Conservation (phyloP, 1,140 invertebrate species). For the Ceratoteleas bidentatus region DNA sequence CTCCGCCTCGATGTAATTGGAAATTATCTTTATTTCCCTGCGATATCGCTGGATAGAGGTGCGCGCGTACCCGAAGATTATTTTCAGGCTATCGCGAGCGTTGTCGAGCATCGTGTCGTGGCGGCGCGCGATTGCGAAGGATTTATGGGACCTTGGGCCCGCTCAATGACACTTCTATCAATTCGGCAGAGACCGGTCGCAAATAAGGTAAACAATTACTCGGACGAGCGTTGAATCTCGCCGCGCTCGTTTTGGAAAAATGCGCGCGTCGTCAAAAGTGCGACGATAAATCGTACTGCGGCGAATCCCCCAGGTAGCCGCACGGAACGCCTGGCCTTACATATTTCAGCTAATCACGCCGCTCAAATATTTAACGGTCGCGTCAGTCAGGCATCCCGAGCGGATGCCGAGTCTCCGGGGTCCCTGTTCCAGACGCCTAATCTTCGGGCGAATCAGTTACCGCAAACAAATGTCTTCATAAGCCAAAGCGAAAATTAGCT, state of each 20-base stretch:
- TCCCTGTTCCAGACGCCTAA: slow-evolving; percentile 11
- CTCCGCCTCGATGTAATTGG: slow-evolving; percentile 45
- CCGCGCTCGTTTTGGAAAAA: slow-evolving; percentile 7
- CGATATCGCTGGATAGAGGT: slow-evolving; percentile 33
- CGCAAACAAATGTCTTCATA: slow-evolving; percentile 25
- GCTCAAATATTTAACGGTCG: slow-evolving; percentile 32
- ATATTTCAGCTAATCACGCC: slow-evolving; percentile 20
- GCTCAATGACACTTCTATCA: slow-evolving; percentile 45
- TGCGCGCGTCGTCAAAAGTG: background rate
- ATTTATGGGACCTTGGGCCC: slow-evolving; percentile 42
- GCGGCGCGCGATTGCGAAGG: slow-evolving; percentile 30
- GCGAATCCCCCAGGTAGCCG: slow-evolving; percentile 15
- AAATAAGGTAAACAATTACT: slow-evolving; percentile 50
- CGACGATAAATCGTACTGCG: background rate
- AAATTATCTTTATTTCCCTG: slow-evolving; percentile 59
- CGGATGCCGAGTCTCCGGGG: slow-evolving; percentile 35
- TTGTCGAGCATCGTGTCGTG: slow-evolving; percentile 23
- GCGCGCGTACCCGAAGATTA: slow-evolving; percentile 31
- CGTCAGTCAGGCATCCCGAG: slow-evolving; percentile 33
- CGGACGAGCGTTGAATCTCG: slow-evolving; percentile 10
- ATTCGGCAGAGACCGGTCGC: slow-evolving; percentile 26
- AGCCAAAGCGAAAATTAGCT: slow-evolving; percentile 16
- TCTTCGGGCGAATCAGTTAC: slow-evolving; percentile 37
- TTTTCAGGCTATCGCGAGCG: slow-evolving; percentile 35
- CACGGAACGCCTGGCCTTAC: slow-evolving; percentile 22